These are phyloP conservation scores for Glandiceps talaboti DNA, from an alignment of 53 echinoderm and acorn worm species.

Conservation along the genomic window DNA sequence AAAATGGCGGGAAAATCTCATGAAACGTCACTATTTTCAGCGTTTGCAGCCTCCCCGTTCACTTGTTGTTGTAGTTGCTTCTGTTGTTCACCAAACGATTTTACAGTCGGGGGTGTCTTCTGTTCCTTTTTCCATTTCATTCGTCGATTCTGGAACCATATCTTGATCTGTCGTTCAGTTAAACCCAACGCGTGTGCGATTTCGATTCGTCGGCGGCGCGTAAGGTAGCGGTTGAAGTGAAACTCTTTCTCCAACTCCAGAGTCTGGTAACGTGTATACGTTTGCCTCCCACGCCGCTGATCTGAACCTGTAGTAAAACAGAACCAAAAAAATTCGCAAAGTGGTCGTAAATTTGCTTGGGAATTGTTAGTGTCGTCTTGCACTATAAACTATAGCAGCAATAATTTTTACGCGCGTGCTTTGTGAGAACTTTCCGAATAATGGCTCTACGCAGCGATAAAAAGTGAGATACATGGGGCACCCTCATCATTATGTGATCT, in stretches of 20 bases:
- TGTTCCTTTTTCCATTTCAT: neutral
- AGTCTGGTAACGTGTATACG: slow-evolving; percentile 30
- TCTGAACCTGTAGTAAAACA: neutral
- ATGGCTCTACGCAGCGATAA: neutral
- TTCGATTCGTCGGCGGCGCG: slow-evolving; percentile 75
- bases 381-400: neutral
- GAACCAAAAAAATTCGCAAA: neutral
- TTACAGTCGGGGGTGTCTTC: neutral
- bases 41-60: neutral
- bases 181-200: slow-evolving; percentile 71
- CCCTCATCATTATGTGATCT: no score
- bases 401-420: neutral
- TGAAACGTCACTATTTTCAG: neutral
- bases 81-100: neutral
- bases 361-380: neutral
- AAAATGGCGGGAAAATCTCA: no score
- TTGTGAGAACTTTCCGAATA: neutral
- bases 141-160: slow-evolving; percentile 96
- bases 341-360: neutral
- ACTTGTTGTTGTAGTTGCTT: neutral
- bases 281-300: neutral
- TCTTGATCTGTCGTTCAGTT: slow-evolving; percentile 90
- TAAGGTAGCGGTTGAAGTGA: slow-evolving; percentile 86
- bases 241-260: slow-evolving; percentile 97
- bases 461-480: no score